A percentile compares a stretch with the other conserved stretches of the same genome.
Evolutionary conservation across 2,113 vertebrate species (phyloP).

Genomic region (Gadus macrocephalus): DNA sequence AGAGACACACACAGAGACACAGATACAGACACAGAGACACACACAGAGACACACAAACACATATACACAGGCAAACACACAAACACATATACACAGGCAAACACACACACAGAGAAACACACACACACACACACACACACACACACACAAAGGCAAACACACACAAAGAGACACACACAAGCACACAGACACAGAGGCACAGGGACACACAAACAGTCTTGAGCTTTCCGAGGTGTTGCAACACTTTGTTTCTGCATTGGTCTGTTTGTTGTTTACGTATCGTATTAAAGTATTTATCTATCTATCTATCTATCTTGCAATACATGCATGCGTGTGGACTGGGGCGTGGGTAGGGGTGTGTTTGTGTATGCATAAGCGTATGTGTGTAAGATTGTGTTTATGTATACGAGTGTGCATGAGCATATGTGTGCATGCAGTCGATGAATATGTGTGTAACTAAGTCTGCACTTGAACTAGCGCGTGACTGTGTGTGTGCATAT

Average conservation of each 20-base stretch:
- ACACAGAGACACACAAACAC: too few species aligned
- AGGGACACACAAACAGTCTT: not conserved
- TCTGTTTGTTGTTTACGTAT: slow-evolving; percentile 35
- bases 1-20: not conserved
- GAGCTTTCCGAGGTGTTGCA: not conserved
- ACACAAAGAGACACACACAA: too few species aligned
- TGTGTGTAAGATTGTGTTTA: not conserved
- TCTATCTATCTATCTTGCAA: too few species aligned
- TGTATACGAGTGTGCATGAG: not conserved
- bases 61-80: too few species aligned
- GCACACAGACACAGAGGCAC: slow-evolving; percentile 7
- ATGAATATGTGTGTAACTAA: not conserved
- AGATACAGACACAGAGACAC: not conserved
- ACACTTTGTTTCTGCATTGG: slow-evolving; percentile 33
- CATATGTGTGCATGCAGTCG: not conserved
- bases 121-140: slow-evolving; percentile 20
- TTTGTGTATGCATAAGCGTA: not conserved
- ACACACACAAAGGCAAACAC: too few species aligned
- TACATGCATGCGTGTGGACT: not conserved
- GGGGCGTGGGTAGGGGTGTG: not conserved
- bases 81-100: too few species aligned
- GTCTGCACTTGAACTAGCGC: not conserved
- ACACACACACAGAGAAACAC: too few species aligned
- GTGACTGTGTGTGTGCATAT: not conserved
- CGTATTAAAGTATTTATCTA: too few species aligned